These are phyloP conservation scores for Myotis davidii DNA, from an alignment of 2,113 vertebrate species.

Conservation along the genomic window DNA sequence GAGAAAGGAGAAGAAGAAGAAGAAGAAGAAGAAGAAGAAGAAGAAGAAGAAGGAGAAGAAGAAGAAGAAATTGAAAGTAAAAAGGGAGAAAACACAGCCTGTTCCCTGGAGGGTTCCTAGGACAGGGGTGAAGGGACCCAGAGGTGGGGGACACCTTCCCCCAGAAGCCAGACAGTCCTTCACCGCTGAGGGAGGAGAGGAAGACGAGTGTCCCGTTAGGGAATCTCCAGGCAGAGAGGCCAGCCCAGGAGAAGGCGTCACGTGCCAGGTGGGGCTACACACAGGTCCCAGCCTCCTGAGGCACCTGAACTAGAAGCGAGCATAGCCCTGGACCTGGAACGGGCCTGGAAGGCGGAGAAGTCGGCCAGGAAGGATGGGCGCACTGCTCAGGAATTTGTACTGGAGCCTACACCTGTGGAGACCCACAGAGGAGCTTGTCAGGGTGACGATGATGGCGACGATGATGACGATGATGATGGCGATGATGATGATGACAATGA, in stretches of 20 bases:
- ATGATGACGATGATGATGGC: background rate
- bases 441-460: background rate
- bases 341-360: background rate
- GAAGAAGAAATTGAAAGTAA: too few species aligned
- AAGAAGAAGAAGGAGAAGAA: too few species aligned
- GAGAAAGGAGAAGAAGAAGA: too few species aligned
- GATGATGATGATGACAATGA: background rate
- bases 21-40: rapidly evolving
- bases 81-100: background rate
- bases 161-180: background rate
- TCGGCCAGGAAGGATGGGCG: background rate
- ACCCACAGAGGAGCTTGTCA: background rate
- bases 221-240: background rate
- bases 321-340: background rate
- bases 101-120: background rate
- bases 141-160: too few species aligned
- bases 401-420: background rate
- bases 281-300: background rate
- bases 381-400: background rate
- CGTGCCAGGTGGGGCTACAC: too few species aligned
- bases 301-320: background rate
- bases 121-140: background rate
- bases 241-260: too few species aligned
- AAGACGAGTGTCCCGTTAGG: too few species aligned
- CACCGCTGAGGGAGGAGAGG: background rate